Evolutionary conservation across 23 tunicate species (phyloP), one percentile per base, ranked within the genome.

Genomic region (Styela clava): DNA sequence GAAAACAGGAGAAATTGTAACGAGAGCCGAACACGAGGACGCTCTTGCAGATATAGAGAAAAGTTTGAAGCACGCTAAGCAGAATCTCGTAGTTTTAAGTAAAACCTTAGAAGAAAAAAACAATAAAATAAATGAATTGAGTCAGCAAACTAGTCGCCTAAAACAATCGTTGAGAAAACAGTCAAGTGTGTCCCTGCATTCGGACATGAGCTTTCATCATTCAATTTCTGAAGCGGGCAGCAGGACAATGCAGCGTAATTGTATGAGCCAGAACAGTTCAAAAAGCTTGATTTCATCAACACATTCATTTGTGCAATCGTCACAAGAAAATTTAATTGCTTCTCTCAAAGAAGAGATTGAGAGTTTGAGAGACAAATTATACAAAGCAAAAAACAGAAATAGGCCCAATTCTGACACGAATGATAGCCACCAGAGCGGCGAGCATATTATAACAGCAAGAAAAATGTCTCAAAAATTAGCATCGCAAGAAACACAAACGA

Each of bases 31-130:
- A 0, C 78, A 61, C 16, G 23, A 76, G 35, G 78, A 76, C 2
- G 28, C 32, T 34, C 23, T 62, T 24, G 32, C 3, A 25, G 73
- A 85, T 22, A 21, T 78, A 16, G 83, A 85, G 33, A 68, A 74
- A 35, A 31, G 24, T 18, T 5, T 36, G 25, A 77, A 67, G 78
- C 52, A 74, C 7, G 76, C 68, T 12, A 89, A 85, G 68, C 95
- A 89, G 65, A 87, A 89, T 28, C 21, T 70, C 18, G 86, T 82
- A 36, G 85, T 89, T 23, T n/a, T 89, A 9, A 69, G 74, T 26
- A 80, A 74, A 69, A 81, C 88, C 29, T 20, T 89, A 35, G 81
- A 85, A 33, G 89, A 85, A 62, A 85, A 85, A 69, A 88, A 89
- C 0, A 29, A 31, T 16, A 1, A 29, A 33, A 74, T 84, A n/a